Base-by-base conservation (phyloP, 2,888 invertebrate genomes). In the Danaus chrysippus region DNA sequence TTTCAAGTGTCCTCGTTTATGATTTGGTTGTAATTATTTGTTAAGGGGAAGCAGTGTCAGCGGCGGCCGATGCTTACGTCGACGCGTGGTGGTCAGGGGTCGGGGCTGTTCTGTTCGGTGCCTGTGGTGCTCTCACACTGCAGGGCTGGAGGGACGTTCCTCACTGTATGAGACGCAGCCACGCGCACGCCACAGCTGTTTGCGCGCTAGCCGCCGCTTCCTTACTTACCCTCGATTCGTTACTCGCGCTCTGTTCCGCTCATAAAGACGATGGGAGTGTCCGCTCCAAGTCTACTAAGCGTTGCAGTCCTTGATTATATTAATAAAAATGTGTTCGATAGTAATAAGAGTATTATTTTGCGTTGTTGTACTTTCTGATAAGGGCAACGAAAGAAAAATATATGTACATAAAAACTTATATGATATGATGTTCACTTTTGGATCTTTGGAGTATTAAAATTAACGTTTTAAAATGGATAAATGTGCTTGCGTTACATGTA, bases 51-150 rank as follows among this genome's bases (percentile, higher is more conserved):
- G 75, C 79, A 62, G 83, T 91, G 60, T 87, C 88, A 54, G 84
- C 85, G 67, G 78, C 84, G 62, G 83, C 89, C 56, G 90, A 90
- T 70, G 80, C 86, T 49, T 89, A 87, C 72, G 74, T 90, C n/a
- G 87, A 86, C 70, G 84, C 84, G 58, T 88, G 87, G 87, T 91
- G 89, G 90, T 86, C 87, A 0, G 81, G 81, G 1, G 69, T 73
- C 8, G 90, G 88, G n/a, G 80, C 78, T 8, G 70, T 72, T 10
- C 68, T 89, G 19, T 88, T 81, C 71, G 89, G 76, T 0, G 75
- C 81, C 0, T 83, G 86, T 63, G 90, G 85, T 1, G 81, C 75
- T 0, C 69, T 85, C n/a, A 85, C 84, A 0, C 68, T 89, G 41
- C 72, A 73, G 56, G 66, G 72, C n/a, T 90, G 90, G 90, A 77